phyloP scores from a whole-genome alignment of 2,888 invertebrate genomes.

The Tuta absoluta region DNA sequence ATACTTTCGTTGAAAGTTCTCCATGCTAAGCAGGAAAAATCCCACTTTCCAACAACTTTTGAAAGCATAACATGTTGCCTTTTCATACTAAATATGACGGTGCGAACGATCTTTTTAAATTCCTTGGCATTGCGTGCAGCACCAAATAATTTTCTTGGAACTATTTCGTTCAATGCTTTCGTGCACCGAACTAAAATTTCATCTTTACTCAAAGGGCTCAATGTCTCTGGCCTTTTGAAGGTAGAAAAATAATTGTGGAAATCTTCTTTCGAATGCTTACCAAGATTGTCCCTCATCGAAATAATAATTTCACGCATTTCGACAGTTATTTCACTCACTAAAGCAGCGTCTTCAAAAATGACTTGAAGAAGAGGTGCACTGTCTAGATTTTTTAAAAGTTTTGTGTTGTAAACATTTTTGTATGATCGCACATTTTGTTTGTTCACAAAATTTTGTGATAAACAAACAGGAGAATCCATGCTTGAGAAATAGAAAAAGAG shows the following conservation, averaged over 20 bases:
- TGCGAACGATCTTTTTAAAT: slow-evolving; percentile 54
- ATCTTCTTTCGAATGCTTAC: slow-evolving; percentile 50
- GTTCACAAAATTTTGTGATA: slow-evolving; percentile 64
- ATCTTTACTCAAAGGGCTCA: slow-evolving; percentile 53
- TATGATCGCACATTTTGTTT: slow-evolving; percentile 70
- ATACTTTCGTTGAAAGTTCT: slow-evolving; percentile 28
- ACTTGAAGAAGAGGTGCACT: slow-evolving; percentile 39
- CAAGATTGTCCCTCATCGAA: slow-evolving; percentile 52
- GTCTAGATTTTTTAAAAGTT: slow-evolving; percentile 48
- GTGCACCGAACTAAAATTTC: slow-evolving; percentile 52
- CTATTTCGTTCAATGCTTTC: slow-evolving; percentile 53
- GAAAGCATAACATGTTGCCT: slow-evolving; percentile 57
- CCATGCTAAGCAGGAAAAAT: slow-evolving; percentile 55
- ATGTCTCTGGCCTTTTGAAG: slow-evolving; percentile 32
- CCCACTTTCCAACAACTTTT: slow-evolving; percentile 57
- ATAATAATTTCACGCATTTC: slow-evolving; percentile 47
- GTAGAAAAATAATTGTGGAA: slow-evolving; percentile 55
- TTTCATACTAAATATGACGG: slow-evolving; percentile 64
- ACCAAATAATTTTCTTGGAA: slow-evolving; percentile 61
- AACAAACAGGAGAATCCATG: slow-evolving; percentile 57
- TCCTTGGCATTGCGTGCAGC: slow-evolving; percentile 58
- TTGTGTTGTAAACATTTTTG: slow-evolving; percentile 54
- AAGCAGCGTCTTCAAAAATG: slow-evolving; percentile 46
- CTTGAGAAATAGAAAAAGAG: neutral
- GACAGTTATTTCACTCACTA: slow-evolving; percentile 46